A percentile compares a stretch with the other conserved stretches of the same genome.
Evolutionary conservation across 2,797 vertebrate species (phyloP).

Genomic region (Setipinna tenuifilis): DNA sequence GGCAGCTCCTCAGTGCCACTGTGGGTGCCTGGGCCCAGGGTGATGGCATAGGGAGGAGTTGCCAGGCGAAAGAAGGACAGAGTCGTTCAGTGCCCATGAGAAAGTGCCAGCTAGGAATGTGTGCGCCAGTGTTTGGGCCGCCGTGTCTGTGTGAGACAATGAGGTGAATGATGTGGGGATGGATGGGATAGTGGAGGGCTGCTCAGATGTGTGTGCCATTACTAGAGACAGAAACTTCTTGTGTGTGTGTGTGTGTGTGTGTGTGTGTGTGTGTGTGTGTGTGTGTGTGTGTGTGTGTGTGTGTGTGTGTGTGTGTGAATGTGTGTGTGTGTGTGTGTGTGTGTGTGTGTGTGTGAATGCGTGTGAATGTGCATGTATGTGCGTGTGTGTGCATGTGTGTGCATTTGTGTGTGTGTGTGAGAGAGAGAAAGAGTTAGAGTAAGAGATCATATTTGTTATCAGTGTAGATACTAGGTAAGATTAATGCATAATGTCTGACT

Average conservation of each 20-base stretch:
- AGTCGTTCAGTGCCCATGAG: not conserved
- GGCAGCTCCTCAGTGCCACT: not conserved
- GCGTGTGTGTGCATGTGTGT: conserved; percentile 27
- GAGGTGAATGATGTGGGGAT: too few relatives aligned
- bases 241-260: too few relatives aligned
- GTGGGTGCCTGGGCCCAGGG: not conserved
- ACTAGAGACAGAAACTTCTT: too few relatives aligned
- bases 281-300: not conserved
- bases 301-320: too few relatives aligned
- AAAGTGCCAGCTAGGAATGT: not conserved
- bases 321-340: too few relatives aligned
- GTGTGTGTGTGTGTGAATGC: not conserved
- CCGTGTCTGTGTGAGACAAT: too few relatives aligned
- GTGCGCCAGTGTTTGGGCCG: not conserved
- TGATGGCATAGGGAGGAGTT: not conserved
- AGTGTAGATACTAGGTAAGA: not conserved
- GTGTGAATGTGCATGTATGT: conserved; percentile 1
- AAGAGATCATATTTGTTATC: too few relatives aligned
- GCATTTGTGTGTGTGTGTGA: not conserved
- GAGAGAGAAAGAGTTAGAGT: not conserved
- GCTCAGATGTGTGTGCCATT: conserved; percentile 20
- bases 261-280: too few relatives aligned
- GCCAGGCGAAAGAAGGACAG: not conserved
- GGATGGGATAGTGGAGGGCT: conserved; percentile 16
- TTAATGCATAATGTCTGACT: not conserved